Conservation (phyloP, 2,113 vertebrate genomes). For the Rhinoderma darwinii region DNA sequence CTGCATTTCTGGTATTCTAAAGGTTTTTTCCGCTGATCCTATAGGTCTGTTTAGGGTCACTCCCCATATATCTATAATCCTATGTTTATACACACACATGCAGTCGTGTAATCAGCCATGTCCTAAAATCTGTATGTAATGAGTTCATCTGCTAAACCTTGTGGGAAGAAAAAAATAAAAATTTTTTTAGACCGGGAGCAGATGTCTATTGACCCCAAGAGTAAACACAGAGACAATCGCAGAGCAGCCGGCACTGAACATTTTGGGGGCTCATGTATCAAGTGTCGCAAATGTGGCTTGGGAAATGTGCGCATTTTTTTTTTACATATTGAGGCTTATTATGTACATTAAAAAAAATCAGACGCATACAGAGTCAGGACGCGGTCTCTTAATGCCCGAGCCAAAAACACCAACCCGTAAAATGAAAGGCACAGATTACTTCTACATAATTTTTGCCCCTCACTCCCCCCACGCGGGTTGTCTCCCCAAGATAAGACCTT, state of each 20-base stretch:
- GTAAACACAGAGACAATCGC: background rate
- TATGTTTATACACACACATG: slow-evolving; percentile 22
- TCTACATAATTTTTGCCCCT: too few relatives aligned
- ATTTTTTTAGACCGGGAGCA: background rate
- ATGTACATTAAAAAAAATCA: too few relatives aligned
- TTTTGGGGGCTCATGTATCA: background rate
- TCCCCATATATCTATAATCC: slow-evolving; percentile 14
- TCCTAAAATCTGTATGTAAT: slow-evolving; percentile 9
- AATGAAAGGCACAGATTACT: too few relatives aligned
- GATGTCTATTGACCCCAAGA: background rate
- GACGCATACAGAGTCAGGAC: too few relatives aligned
- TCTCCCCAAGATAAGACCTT: too few relatives aligned
- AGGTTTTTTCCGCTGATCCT: background rate
- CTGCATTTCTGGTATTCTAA: background rate
- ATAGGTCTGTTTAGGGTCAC: slow-evolving; percentile 17
- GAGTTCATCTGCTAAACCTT: slow-evolving; percentile 11
- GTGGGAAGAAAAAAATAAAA: background rate
- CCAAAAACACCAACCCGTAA: too few relatives aligned
- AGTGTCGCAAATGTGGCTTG: background rate
- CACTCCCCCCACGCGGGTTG: too few relatives aligned
- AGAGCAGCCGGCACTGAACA: background rate
- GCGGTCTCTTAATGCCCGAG: too few relatives aligned
- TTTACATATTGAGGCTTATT: too few relatives aligned
- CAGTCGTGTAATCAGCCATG: background rate
- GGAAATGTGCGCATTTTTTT: too few relatives aligned